Conservation (phyloP, 2,797 vertebrate species). For the Cirrhinus mrigala region DNA sequence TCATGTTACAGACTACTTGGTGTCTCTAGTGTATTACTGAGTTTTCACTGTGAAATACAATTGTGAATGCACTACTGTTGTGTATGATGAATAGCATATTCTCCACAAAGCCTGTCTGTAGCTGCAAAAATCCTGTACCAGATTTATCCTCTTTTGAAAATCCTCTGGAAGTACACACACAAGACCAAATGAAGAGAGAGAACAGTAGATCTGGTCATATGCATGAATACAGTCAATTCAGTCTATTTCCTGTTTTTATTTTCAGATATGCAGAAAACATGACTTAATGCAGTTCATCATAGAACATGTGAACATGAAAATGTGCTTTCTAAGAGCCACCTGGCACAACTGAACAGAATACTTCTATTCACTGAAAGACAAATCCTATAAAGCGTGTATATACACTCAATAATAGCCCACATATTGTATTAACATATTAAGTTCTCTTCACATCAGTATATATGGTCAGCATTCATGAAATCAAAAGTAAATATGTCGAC, state of each 20-base stretch:
- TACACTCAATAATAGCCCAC: neutral
- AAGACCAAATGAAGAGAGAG: conserved; percentile 3
- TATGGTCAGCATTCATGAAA: neutral
- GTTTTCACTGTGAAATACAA: conserved; percentile 15
- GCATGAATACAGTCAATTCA: conserved; percentile 52
- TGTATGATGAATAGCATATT: neutral
- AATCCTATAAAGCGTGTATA: neutral
- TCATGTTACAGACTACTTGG: conserved; percentile 4
- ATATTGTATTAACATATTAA: neutral
- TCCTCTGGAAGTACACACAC: conserved; percentile 19
- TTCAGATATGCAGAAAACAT: conserved; percentile 1
- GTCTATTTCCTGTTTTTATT: conserved; percentile 55
- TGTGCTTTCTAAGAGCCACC: neutral
- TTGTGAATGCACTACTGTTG: neutral
- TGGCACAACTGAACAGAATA: neutral
- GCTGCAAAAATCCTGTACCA: neutral
- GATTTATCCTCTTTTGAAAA: conserved; percentile 9
- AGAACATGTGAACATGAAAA: conserved; percentile 2
- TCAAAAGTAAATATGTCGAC: neutral
- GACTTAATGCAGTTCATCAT: neutral
- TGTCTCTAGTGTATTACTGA: conserved; percentile 1
- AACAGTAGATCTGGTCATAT: neutral
- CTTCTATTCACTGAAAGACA: neutral
- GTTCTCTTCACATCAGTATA: neutral
- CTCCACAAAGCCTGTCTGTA: conserved; percentile 24